Base-by-base conservation (phyloP, 2,797 vertebrate genomes). In the Gouania willdenowi region DNA sequence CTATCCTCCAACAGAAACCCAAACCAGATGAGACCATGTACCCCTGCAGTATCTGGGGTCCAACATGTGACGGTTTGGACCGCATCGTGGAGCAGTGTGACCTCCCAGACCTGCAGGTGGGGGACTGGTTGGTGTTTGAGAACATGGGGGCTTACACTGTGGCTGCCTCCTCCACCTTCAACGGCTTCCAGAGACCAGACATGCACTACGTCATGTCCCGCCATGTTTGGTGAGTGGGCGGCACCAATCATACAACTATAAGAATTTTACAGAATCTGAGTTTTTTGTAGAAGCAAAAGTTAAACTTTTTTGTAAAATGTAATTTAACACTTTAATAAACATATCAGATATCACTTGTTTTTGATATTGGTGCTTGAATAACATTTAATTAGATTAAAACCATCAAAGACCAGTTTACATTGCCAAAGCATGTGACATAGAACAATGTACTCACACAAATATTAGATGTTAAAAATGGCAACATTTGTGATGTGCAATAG, bases 91-190 rank as follows among this genome's bases (percentile, higher is more conserved):
- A 98, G 70, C 87, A 91, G 37, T 97, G 91, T 4, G 22, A 35
- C 28, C 71, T 98, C 69, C 97, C 95, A 0, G 95, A 99, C 53
- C 52, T 97, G 77, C 94, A 96, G 2, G 88, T 97, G 29, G 96
- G 95, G 0, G 96, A 98, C 39, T 98, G 95, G 97, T 85, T 98
- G 82, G 77, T 98, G 5, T 98, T 97, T 75, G 93, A 98, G 33
- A 95, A 97, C 82, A 99, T 98, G 97, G 95, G 96, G 0, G 96
- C 96, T 33, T 99, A 98, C 61, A 98, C 95, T 0, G 91, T 98
- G 8, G 91, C 95, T 0, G 93, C 93, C 0, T 82, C 94, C 29
- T 98, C 97, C 14, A 98, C 94, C 20, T 98, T 99, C 79, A 98
- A 98, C 1, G 95, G 97, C 14, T 99, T 99, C 83, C 93, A 98